Conservation (phyloP, 2,888 invertebrate species). For the Gastrophysa polygoni region DNA sequence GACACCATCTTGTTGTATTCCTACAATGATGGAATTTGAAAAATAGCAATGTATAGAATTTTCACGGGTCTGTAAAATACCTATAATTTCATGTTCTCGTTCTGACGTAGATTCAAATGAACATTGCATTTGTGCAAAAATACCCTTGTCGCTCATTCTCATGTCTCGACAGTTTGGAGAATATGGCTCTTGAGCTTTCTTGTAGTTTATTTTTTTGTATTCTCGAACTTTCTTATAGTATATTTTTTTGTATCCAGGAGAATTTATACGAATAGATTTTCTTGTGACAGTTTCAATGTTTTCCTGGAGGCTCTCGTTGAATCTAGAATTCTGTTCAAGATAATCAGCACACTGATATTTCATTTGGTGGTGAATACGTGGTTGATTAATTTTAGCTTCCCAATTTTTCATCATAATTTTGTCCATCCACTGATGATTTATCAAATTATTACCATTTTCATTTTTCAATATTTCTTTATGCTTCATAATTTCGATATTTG, state of each 20-base stretch:
- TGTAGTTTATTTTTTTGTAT: too few species aligned
- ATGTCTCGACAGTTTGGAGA: background rate
- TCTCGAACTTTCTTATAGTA: background rate
- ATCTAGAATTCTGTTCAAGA: background rate
- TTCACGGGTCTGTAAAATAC: too few species aligned
- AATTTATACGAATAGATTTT: background rate
- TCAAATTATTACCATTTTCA: background rate
- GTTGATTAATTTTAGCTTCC: background rate
- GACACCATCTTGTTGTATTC: background rate
- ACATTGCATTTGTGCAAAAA: too few species aligned
- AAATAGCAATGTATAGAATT: too few species aligned
- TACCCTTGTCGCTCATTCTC: too few species aligned
- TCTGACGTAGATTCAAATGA: too few species aligned
- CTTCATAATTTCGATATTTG: background rate
- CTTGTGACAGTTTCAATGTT: background rate
- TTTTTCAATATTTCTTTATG: background rate
- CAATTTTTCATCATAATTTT: background rate
- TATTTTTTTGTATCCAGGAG: background rate
- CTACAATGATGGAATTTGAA: background rate
- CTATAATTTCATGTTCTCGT: too few species aligned
- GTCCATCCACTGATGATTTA: background rate
- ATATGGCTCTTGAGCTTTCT: too few species aligned
- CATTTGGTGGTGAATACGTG: too few species aligned
- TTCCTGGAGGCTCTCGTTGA: background rate
- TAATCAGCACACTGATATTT: background rate